Base-by-base conservation (phyloP, 2,113 vertebrate genomes). In the Micromys minutus region DNA sequence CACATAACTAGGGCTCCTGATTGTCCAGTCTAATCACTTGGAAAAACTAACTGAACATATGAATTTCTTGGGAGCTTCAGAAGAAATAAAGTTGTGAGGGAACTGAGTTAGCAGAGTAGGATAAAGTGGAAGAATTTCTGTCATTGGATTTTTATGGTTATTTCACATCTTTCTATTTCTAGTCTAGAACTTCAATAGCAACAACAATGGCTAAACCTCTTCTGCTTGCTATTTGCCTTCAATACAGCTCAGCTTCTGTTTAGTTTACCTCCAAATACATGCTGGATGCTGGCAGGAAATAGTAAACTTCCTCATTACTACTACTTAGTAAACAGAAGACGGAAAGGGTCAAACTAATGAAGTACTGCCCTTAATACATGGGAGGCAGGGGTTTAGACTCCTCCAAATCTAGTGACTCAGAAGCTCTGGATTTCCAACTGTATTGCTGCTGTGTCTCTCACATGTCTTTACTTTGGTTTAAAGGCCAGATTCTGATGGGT, bases 291-390 rank as follows among this genome's bases (percentile, higher is more conserved):
- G 55, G 3, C 52, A 87, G 22, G 31, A 63, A 76, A 50, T 31
- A 71, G 36, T 39, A 57, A 8, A 95, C 17, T 47, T 80, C 19
- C 22, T 76, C 22, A 45, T 65, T 15, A 59, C 47, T 50, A 79
- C 22, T 69, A 57, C 83, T 77, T 75, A 92, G 36, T 83, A 50
- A 95, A 81, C 39, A 79, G 55, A 85, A 90, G 90, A 89, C 52
- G 42, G 57, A 89, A 45, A 83, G 26, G 89, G 19, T 4, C 36
- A 65, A 45, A 81, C 47, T 47, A 75, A 36, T 81, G 45, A 90
- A 91, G 29, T 76, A 1, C 6, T 9, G 72, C 52, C 71, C 52
- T 71, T 83, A 86, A 76, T 74, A 77, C 11, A 45, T 6, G 29
- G 0, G 17, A 39, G 52, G 1, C 24, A 19, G 29, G 50, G 87